phyloP scores from a whole-genome alignment of 2,888 invertebrate genomes.

The Leptinotarsa peninsularis region DNA sequence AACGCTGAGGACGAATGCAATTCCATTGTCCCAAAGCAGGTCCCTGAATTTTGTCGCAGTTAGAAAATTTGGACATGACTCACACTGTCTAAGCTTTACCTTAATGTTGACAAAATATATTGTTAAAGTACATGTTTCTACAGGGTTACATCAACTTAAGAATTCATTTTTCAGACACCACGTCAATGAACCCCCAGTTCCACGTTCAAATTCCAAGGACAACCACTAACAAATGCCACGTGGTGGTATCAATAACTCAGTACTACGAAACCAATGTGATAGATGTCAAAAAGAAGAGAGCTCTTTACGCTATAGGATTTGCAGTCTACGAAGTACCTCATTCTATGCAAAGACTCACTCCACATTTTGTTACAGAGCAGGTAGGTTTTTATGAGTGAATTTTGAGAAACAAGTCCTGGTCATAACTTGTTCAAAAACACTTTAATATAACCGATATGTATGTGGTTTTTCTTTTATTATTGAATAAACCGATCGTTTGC shows the following conservation, averaged over 20 bases:
- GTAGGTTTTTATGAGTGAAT: constrained; percentile 55
- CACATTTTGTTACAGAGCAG: constrained; percentile 73
- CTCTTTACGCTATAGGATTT: constrained; percentile 75
- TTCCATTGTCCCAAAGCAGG: no score
- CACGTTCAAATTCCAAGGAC: constrained; percentile 76
- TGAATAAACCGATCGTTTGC: no score
- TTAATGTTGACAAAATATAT: no score
- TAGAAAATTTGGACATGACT: no score
- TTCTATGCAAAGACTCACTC: constrained; percentile 72
- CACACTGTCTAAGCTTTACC: no score
- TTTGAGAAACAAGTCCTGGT: no score
- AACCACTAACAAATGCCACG: constrained; percentile 76
- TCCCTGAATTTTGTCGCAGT: no score
- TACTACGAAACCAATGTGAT: constrained; percentile 70
- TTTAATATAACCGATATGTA: no score
- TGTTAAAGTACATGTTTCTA: not conserved
- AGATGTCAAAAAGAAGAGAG: constrained; percentile 68
- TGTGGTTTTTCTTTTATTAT: no score
- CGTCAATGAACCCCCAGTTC: constrained; percentile 78
- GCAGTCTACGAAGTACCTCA: constrained; percentile 78
- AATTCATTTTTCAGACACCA: constrained; percentile 69
- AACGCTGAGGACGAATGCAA: no score
- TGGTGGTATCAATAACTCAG: constrained; percentile 79
- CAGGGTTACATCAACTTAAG: not conserved
- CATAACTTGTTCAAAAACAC: no score